Percentiles rank a stretch among this genome's conserved stretches.
Conservation (phyloP, 2,888 invertebrate species). For the Ephialtes manifestator region DNA sequence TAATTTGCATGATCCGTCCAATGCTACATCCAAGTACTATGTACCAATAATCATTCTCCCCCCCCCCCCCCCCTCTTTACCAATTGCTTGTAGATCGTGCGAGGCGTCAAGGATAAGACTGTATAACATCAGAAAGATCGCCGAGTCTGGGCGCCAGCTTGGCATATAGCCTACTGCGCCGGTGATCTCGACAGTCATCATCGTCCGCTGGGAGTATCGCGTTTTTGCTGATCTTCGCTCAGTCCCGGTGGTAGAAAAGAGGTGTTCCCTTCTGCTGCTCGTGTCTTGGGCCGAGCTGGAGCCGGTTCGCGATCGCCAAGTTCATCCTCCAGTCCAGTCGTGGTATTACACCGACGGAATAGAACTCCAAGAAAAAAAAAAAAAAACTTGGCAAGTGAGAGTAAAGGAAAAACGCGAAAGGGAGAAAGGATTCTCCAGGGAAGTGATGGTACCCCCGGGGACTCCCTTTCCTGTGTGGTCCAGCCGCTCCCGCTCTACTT, state of each 20-base stretch:
- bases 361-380: not conserved
- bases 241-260: slow-evolving; percentile 20
- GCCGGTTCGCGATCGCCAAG: slow-evolving; percentile 30
- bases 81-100: not conserved
- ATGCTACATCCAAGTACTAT: not conserved
- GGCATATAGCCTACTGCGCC: not conserved
- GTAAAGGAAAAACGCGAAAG: slow-evolving; percentile 39
- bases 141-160: not conserved
- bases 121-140: too few species aligned
- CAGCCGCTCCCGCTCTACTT: slow-evolving; percentile 51
- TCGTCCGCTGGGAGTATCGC: slow-evolving; percentile 26
- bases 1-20: slow-evolving; percentile 40
- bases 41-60: slow-evolving; percentile 3
- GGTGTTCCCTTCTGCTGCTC: slow-evolving; percentile 32
- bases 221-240: slow-evolving; percentile 24
- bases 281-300: not conserved
- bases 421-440: slow-evolving; percentile 47
- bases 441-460: slow-evolving; percentile 21
- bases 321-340: not conserved
- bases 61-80: too few species aligned
- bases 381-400: not conserved
- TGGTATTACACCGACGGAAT: slow-evolving; percentile 35
- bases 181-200: slow-evolving; percentile 53
- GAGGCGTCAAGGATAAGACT: slow-evolving; percentile 3
- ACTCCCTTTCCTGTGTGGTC: slow-evolving; percentile 62